Evolutionary conservation across 1,140 invertebrate species (phyloP).

Genomic region (Andrena cerasifolii): DNA sequence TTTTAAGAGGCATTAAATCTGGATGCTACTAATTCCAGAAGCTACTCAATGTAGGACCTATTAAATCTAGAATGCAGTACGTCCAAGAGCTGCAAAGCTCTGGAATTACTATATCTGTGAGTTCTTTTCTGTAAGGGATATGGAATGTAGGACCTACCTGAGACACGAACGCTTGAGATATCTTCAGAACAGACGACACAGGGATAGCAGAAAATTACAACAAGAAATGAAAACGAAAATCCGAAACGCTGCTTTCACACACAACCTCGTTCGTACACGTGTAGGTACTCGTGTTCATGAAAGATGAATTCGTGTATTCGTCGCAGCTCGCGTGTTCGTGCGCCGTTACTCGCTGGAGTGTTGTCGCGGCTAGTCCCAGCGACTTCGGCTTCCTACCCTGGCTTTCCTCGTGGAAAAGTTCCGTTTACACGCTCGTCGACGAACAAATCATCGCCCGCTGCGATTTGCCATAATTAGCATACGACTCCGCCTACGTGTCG

Average conservation of each 20-base stretch:
- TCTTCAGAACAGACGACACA: neutral
- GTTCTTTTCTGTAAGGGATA: too few relatives aligned
- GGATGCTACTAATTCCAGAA: too few relatives aligned
- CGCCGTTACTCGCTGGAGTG: constrained; percentile 13
- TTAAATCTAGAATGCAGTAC: too few relatives aligned
- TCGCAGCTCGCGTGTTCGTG: constrained; percentile 15
- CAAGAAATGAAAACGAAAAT: neutral
- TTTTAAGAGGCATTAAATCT: too few relatives aligned
- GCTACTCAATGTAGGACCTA: too few relatives aligned
- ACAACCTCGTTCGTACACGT: neutral
- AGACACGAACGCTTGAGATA: too few relatives aligned
- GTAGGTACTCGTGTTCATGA: constrained; percentile 6
- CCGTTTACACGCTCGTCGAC: constrained; percentile 26
- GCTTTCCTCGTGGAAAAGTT: constrained; percentile 23
- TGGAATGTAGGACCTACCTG: too few relatives aligned
- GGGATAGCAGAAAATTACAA: neutral
- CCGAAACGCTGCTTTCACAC: neutral
- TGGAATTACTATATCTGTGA: too few relatives aligned
- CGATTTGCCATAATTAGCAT: constrained; percentile 46
- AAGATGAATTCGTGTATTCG: neutral
- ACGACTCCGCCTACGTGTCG: neutral
- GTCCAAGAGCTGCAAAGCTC: too few relatives aligned
- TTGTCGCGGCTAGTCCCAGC: constrained; percentile 4
- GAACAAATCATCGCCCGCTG: constrained; percentile 48
- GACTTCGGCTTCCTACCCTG: neutral